Base-by-base conservation (phyloP, 2,888 invertebrate genomes). In the Sarcophaga carnaria region DNA sequence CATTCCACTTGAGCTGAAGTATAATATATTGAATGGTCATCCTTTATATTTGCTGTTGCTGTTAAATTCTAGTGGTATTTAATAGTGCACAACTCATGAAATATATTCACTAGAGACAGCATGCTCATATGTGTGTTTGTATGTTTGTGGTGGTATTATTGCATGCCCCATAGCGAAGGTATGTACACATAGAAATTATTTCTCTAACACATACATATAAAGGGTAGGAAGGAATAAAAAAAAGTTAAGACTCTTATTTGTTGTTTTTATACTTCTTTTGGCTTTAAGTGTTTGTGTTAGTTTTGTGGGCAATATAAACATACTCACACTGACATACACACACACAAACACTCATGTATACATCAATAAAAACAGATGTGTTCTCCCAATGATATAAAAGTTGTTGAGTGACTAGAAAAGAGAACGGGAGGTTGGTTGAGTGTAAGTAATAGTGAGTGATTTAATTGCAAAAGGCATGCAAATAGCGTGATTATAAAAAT, bases 401-500 rank as follows among this genome's bases (percentile, higher is more conserved):
- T 71, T 75, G 80, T 80, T 84, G 76, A 84, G 71, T n/a, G 67
- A 37, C 8, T 0, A 10, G 71, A 20, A 17, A 27, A 70, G 54
- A 64, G 22, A 70, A 27, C n/a, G 37, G 17, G 45, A 5, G 20
- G 54, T 20, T 4, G 1, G 12, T 47, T 11, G 78, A 88, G 80
- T 85, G 80, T 66, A 25, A 45, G 64, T 54, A 37, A 62, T 17
- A 54, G 54, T 54, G 17, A 76, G 77, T 77, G 80, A 75, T 86
- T 80, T 89, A 88, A 89, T 89, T 88, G 88, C 85, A 85, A 64
- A 70, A 86, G 88, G 85, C 88, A 87, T 87, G 89, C 84, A 88
- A 89, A 89, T 89, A 88, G 88, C 89, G 89, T 89, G 89, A 89
- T 89, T 88, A 76, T 82, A 81, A 88, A 89, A 89, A 88, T 88